Conservation (phyloP, 2,888 invertebrate genomes). For the Salticus scenicus region DNA sequence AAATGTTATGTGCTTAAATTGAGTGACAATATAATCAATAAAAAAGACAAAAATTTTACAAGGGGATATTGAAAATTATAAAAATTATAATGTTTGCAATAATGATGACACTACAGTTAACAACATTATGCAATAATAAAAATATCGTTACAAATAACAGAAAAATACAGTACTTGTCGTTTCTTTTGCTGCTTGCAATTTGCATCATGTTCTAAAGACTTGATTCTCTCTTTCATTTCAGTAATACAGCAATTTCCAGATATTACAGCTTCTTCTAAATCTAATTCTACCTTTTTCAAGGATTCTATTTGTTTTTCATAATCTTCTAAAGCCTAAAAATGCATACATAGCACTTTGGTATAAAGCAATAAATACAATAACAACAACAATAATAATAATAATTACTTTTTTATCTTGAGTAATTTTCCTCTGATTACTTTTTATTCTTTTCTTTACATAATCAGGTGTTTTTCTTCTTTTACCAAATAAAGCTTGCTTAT, state of each 20-base stretch:
- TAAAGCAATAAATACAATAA: background rate
- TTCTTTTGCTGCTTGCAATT: slow-evolving; percentile 51
- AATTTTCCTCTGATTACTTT: slow-evolving; percentile 32
- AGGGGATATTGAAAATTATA: too few relatives aligned
- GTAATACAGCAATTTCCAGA: background rate
- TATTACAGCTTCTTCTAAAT: slow-evolving; percentile 9
- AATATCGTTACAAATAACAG: too few relatives aligned
- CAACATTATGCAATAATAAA: too few relatives aligned
- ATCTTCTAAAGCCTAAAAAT: slow-evolving; percentile 28
- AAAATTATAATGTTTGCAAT: too few relatives aligned
- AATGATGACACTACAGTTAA: too few relatives aligned
- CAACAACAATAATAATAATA: background rate
- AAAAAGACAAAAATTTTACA: too few relatives aligned
- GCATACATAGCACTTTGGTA: background rate
- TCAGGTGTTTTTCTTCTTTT: slow-evolving; percentile 48
- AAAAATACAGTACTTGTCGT: slow-evolving; percentile 40
- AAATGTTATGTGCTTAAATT: too few relatives aligned
- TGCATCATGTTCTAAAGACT: slow-evolving; percentile 28
- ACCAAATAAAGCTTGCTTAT: slow-evolving; percentile 49
- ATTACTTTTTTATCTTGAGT: slow-evolving; percentile 48
- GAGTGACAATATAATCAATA: too few relatives aligned
- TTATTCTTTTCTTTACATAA: slow-evolving; percentile 47
- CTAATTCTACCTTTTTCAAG: slow-evolving; percentile 15
- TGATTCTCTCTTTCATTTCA: slow-evolving; percentile 41
- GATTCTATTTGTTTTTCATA: slow-evolving; percentile 22